Conservation (phyloP, 2,888 invertebrate species). For the Polyommatus icarus region DNA sequence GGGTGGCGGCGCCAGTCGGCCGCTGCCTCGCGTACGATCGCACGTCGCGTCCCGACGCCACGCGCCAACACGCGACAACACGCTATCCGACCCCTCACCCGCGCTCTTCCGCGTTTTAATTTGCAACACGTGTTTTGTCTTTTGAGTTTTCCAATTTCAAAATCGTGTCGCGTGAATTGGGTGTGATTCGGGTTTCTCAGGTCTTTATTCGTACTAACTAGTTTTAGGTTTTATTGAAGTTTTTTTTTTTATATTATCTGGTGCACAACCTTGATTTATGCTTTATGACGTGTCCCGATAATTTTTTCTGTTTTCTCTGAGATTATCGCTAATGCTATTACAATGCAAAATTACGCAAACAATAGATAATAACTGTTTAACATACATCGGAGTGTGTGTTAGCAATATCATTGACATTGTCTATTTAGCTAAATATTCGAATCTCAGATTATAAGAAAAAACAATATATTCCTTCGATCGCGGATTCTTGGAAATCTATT, state of each 20-base stretch:
- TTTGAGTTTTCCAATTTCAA: not conserved
- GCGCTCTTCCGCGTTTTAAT: not conserved
- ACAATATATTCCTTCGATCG: too few relatives aligned
- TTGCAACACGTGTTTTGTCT: not conserved
- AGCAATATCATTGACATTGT: not conserved
- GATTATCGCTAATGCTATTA: not conserved
- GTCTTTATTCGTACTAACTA: not conserved
- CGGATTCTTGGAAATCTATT: too few relatives aligned
- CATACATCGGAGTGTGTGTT: not conserved
- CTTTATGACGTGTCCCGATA: not conserved
- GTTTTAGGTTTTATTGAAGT: not conserved
- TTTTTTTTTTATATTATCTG: not conserved
- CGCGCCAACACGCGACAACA: not conserved
- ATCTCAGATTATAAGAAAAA: too few relatives aligned
- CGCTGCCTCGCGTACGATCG: constrained; percentile 57
- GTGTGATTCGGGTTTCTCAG: not conserved
- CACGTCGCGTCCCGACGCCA: constrained; percentile 46
- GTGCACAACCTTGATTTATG: not conserved
- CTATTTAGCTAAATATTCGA: too few relatives aligned
- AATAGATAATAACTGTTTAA: not conserved
- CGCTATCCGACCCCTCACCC: constrained; percentile 3
- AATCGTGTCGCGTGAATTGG: not conserved
- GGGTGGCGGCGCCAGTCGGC: constrained; percentile 74
- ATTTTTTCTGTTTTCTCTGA: not conserved
- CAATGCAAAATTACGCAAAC: constrained; percentile 1